A percentile compares a stretch with the other conserved stretches of the same genome.
These are phyloP conservation scores for Edolisoma coerulescens DNA, from an alignment of 2,113 vertebrate species.

Conservation along the genomic window DNA sequence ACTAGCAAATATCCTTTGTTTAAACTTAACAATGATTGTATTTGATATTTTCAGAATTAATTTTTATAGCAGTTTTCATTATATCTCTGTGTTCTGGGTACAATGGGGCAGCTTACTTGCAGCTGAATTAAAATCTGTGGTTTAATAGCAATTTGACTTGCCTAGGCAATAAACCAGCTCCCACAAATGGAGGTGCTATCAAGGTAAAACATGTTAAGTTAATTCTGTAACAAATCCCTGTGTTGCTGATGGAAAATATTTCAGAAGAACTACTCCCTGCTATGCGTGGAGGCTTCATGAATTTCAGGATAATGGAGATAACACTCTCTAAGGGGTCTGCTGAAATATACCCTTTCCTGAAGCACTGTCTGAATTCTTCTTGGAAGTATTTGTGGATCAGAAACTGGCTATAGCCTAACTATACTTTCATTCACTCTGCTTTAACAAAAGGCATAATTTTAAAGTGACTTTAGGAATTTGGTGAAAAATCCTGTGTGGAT, in stretches of 20 bases:
- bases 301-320: neutral
- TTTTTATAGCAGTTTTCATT: conserved; percentile 38
- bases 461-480: neutral
- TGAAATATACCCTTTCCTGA: neutral
- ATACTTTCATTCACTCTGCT: neutral
- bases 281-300: neutral
- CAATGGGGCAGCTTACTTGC: neutral
- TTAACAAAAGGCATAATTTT: conserved; percentile 5
- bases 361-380: neutral
- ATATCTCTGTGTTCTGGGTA: neutral
- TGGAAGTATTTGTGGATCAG: neutral
- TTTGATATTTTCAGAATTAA: conserved; percentile 48
- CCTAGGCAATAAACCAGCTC: neutral
- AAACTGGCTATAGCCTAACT: neutral
- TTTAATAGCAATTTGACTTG: conserved; percentile 44
- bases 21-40: conserved; percentile 16
- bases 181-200: neutral
- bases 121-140: conserved; percentile 3
- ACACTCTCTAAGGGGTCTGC: neutral
- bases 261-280: neutral
- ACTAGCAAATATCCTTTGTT: conserved; percentile 21
- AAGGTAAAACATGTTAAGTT: conserved; percentile 7
- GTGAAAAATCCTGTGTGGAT: conserved; percentile 10
- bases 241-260: neutral
- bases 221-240: conserved; percentile 8